phyloP scores from a whole-genome alignment of 2,888 invertebrate genomes.

The Leistus spinibarbis region DNA sequence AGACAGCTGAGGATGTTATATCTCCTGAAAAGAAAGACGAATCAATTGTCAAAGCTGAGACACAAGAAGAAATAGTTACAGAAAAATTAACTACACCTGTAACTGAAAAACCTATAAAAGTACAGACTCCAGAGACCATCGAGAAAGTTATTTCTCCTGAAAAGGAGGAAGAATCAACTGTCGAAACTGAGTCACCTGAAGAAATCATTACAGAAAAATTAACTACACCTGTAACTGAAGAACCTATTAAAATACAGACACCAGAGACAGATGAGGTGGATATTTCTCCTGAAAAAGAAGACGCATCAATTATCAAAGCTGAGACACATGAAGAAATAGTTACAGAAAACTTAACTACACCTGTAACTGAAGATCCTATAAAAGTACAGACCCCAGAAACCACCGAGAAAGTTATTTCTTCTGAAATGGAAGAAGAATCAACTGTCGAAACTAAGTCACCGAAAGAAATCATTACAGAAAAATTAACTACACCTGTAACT shows the following conservation, averaged over 20 bases:
- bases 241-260: slow-evolving; percentile 1
- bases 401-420: not conserved
- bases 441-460: slow-evolving; percentile 27
- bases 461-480: too few species aligned
- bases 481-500: not conserved
- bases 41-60: too few species aligned
- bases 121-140: slow-evolving; percentile 18
- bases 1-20: too few species aligned
- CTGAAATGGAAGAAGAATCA: slow-evolving; percentile 4
- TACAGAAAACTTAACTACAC: slow-evolving; percentile 9
- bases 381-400: slow-evolving; percentile 22
- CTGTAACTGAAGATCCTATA: slow-evolving; percentile 13
- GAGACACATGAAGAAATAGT: not conserved
- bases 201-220: not conserved
- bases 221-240: not conserved
- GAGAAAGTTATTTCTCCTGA: slow-evolving; percentile 1
- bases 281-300: not conserved
- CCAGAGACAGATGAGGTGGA: slow-evolving; percentile 3
- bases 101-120: slow-evolving; percentile 15
- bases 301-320: too few species aligned
- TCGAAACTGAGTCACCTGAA: slow-evolving; percentile 27
- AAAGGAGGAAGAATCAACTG: not conserved
- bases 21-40: not conserved
- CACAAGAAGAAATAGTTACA: not conserved
- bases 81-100: slow-evolving; percentile 20